Evolutionary conservation across 2,797 vertebrate species (phyloP).

Genomic region (Pantherophis vulpinus): DNA sequence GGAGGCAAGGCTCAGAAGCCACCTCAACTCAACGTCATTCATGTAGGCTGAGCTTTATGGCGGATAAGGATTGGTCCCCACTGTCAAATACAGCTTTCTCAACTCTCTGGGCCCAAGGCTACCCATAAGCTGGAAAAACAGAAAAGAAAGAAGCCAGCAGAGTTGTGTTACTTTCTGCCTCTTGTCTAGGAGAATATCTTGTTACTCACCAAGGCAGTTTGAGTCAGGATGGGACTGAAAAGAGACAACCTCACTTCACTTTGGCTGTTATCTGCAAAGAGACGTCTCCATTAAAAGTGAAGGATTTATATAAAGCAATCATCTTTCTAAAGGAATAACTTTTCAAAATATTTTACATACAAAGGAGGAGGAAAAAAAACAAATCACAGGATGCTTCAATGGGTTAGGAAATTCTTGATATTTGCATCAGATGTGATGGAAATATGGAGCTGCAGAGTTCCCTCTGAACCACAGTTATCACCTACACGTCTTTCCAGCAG

Average conservation of each 20-base stretch:
- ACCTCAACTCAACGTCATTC: not conserved
- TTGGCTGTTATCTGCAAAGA: slow-evolving; percentile 2
- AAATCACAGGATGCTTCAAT: not conserved
- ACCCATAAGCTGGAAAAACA: not conserved
- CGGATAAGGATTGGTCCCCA: not conserved
- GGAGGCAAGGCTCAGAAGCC: not conserved
- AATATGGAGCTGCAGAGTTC: not conserved
- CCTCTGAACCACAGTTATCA: not conserved
- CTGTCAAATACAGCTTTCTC: not conserved
- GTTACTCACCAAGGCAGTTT: slow-evolving; percentile 8
- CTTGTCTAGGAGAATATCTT: not conserved
- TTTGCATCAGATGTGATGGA: no score
- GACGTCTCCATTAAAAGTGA: not conserved
- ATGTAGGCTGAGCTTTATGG: not conserved
- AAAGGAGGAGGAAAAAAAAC: not conserved
- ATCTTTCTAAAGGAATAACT: not conserved
- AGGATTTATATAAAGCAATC: not conserved
- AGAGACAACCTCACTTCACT: not conserved
- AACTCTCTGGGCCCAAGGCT: not conserved
- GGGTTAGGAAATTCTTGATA: not conserved
- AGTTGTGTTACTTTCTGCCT: not conserved
- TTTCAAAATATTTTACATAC: not conserved
- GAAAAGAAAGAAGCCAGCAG: not conserved
- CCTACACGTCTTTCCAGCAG: not conserved
- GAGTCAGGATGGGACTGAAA: not conserved